Evolutionary conservation across 2,888 invertebrate species (phyloP), one percentile per base, ranked within the genome.

Genomic region (Apotomis betuletana): DNA sequence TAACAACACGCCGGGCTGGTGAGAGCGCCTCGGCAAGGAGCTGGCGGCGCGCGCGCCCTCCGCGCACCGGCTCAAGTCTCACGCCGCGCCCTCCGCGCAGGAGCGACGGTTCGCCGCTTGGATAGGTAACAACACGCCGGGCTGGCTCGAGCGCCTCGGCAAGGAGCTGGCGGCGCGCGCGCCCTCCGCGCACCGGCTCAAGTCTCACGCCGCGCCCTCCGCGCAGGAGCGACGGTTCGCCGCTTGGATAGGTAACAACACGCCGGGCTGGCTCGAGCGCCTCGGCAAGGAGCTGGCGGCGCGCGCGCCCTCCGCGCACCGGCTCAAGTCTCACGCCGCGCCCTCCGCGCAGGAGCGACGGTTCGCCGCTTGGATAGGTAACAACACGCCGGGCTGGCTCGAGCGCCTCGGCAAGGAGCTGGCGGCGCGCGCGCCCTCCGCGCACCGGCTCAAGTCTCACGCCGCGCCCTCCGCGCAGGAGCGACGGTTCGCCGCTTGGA

Each of bases 361-460:
- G 70, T 99, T 99, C 91, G 99, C 99, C 5, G 97, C 99, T 0
- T 99, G 99, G 99, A 99, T 99, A 75, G 99, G 98, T 92, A 6
- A 77, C 36, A 36, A 61, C 38, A 49, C 15, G 44, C 10, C 44
- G 1, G 61, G 36, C 52, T 52, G 52, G n/a, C 96, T 97, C 0
- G 99, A 99, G 84, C 95, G 99, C 27, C 49, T 49, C 10, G 8
- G 9, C 49, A 49, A 49, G 74, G 91, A 92, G 74, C 85, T 92
- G 49, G 82, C 88, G 0, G 74, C 90, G 1, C 76, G 91, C 2
- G 91, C 97, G 96, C 99, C 99, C 6, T 97, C 98, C 62, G 97
- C 97, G 69, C 98, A 99, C 95, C 95, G 99, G 67, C 94, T 99
- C 75, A 99, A 99, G 94, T 95, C 98, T 83, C 97, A 98, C 81